Evolutionary conservation across 2,113 vertebrate species (phyloP).

Genomic region (Sylvilagus bachmani): DNA sequence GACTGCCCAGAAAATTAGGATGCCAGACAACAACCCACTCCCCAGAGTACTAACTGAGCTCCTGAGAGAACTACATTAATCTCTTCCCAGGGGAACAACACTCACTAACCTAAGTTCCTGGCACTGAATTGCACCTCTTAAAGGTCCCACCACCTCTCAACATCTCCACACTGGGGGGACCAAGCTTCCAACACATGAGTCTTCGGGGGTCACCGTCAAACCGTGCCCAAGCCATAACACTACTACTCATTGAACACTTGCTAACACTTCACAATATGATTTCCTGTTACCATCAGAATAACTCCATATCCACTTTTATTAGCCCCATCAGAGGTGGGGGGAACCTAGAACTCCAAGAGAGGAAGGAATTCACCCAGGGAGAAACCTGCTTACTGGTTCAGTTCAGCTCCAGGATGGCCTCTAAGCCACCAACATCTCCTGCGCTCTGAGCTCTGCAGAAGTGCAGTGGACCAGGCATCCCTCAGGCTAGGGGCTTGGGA

Average conservation of each 20-base stretch:
- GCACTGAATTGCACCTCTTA: no score
- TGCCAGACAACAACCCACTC: no score
- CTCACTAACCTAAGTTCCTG: no score
- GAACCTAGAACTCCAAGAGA: background rate
- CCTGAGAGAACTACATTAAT: no score
- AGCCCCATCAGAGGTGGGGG: background rate
- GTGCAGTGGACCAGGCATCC: background rate
- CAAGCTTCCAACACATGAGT: no score
- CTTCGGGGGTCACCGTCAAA: no score
- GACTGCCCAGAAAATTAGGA: no score
- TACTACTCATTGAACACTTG: background rate
- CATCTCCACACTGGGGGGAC: no score
- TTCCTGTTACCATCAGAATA: slow-evolving; percentile 30
- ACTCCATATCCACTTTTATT: background rate
- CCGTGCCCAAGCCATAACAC: no score
- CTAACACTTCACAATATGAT: background rate
- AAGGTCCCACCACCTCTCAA: no score
- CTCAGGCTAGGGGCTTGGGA: background rate
- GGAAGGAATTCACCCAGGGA: background rate
- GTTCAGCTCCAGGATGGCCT: background rate
- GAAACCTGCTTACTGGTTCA: background rate
- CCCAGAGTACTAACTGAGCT: no score
- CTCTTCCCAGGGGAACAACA: no score
- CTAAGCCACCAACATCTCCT: rapidly evolving
- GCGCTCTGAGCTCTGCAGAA: rapidly evolving